Evolutionary conservation across 2,113 vertebrate species (phyloP).

Genomic region (Lophura nycthemera): DNA sequence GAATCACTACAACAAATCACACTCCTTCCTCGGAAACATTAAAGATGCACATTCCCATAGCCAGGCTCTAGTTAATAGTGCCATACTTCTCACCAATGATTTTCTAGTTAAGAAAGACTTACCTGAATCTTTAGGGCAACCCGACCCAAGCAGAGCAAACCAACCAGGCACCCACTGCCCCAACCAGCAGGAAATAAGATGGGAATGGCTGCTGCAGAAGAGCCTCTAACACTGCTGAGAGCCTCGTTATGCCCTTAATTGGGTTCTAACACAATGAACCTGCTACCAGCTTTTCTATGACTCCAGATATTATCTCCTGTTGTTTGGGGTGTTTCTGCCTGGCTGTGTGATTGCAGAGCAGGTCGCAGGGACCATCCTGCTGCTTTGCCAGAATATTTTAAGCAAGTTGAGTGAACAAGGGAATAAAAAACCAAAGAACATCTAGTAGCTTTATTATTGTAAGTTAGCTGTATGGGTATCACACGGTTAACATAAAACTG

Average conservation of each 20-base stretch:
- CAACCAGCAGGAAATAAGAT: background rate
- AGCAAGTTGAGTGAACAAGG: background rate
- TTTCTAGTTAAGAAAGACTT: background rate
- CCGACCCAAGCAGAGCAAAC: background rate
- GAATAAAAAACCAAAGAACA: background rate
- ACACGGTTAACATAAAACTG: background rate
- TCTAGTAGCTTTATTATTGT: background rate
- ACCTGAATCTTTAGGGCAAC: background rate
- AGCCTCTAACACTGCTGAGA: background rate
- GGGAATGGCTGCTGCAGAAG: background rate
- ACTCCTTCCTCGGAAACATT: background rate
- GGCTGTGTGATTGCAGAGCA: fast-evolving
- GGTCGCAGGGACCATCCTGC: background rate
- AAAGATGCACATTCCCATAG: background rate
- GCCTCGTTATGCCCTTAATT: background rate
- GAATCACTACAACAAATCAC: background rate
- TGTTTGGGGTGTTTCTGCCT: background rate
- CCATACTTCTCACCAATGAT: background rate
- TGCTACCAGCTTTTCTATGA: background rate
- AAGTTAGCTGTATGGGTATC: background rate
- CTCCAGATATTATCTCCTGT: background rate
- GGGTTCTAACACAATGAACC: background rate
- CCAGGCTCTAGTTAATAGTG: background rate
- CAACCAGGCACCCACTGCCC: no score
- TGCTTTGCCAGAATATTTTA: background rate